A percentile compares a stretch with the other conserved stretches of the same genome.
Conservation (phyloP, 2,888 invertebrate genomes). For the Andrena bucephala region DNA sequence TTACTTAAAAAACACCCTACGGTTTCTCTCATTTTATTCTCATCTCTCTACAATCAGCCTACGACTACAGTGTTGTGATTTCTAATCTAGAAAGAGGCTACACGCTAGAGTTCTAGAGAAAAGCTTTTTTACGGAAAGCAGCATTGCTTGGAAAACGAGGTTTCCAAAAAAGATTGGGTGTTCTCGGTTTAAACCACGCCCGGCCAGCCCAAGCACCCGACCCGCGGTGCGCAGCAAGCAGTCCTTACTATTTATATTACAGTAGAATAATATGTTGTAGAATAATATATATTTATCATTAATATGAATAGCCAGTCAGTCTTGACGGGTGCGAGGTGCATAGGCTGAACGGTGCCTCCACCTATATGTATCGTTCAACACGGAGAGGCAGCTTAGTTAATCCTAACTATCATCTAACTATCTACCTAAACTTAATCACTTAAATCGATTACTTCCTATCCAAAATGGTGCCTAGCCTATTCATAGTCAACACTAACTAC, state of each 20-base stretch:
- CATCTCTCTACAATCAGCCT: conserved; percentile 71
- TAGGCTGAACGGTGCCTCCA: conserved; percentile 80
- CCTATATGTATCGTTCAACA: conserved; percentile 56
- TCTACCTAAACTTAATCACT: conserved; percentile 75
- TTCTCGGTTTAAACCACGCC: conserved; percentile 69
- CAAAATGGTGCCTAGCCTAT: conserved; percentile 77
- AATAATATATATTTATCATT: conserved; percentile 77
- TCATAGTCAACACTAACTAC: conserved; percentile 82
- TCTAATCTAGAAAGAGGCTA: conserved; percentile 78
- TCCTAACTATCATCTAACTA: conserved; percentile 80
- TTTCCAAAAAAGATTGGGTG: conserved; percentile 58
- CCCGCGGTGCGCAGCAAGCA: conserved; percentile 83
- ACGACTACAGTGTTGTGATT: conserved; percentile 60
- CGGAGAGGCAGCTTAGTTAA: conserved; percentile 77
- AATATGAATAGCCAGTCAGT: conserved; percentile 83
- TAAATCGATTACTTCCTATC: conserved; percentile 72
- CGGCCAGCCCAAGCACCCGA: conserved; percentile 82
- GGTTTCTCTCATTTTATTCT: conserved; percentile 72
- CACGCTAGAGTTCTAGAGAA: conserved; percentile 77
- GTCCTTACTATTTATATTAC: conserved; percentile 81
- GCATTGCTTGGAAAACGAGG: conserved; percentile 72
- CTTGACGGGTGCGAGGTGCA: conserved; percentile 82
- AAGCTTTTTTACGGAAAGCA: conserved; percentile 77
- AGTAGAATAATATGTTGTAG: conserved; percentile 74
- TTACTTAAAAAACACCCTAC: conserved; percentile 83